Base-by-base conservation (phyloP, 2,888 invertebrate species). In the Cheilosia soror region DNA sequence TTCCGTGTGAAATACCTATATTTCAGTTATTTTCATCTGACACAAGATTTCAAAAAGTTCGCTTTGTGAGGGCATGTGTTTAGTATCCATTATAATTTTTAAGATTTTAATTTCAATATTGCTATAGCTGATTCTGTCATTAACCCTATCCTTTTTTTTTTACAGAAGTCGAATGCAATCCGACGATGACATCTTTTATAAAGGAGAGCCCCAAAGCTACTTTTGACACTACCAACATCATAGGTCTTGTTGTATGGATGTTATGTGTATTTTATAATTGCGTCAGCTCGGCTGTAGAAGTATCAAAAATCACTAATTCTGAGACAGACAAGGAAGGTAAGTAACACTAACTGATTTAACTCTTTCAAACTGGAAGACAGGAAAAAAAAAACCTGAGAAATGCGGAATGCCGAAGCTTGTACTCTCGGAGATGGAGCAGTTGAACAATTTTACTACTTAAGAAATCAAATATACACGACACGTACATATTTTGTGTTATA, bases 251-350 rank as follows among this genome's bases (percentile, higher is more conserved):
- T 60, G 96, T 99, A 89, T 99, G 98, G 98, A 95, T 98, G 92
- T 94, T 96, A 89, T 99, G 98, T 92, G 97, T 99, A 68, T 93
- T 99, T 71, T 99, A 99, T 93, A 99, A 99, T 13, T 97, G 98
- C 88, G 94, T 99, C 82, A 95, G 98, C 55, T 97, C 98, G n/a
- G 98, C 98, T 25, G 97, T 97, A 33, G 96, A 96, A 89, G 97
- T 97, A 0, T 98, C 98, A 31, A 97, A 97, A 93, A 95, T 99
- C 87, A 97, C 97, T 37, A 96, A 97, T 95, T 95, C 96, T 0
- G 96, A 97, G 53, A 89, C 90, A 51, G 92, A 92, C 88, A 91
- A 91, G 72, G 91, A 92, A 89, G 92, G 92, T 92, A 89, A 73
- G 89, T 53, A 25, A 47, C 20, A 47, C 20, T 20, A 20, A 20